Base-by-base conservation (phyloP, 2,113 vertebrate species). In the Sisor rabdophorus region DNA sequence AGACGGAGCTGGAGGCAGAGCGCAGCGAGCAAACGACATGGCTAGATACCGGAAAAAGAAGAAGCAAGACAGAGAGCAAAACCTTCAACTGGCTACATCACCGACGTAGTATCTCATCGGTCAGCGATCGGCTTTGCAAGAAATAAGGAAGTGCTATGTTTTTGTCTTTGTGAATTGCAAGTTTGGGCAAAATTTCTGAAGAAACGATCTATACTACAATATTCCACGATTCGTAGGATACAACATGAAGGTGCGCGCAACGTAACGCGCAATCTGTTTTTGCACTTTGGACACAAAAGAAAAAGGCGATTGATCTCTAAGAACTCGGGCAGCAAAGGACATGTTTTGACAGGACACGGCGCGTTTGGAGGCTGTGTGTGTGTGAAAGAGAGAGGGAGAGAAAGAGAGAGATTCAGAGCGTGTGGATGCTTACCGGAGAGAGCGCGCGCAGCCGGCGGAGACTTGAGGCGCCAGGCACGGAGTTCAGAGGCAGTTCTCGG, bases 381-480 rank as follows among this genome's bases (percentile, higher is more conserved):
- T 26, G 61, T 47, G 22, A 7, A 4, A 32, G 11, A 24, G 22
- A 11, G 20, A 56, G 69, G 15, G 58, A 11, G 44, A 1, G 40
- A 30, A 7, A 28, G 44, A 17, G 2, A 28, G 36, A 16, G 28
- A 44, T 47, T 24, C 61, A 20, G 24, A 1, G 26, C 28, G 40
- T 22, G 26, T 40, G 22, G 56, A 84, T 75, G 17, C 82, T 93
- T 92, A 93, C 93, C 93, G 88, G 92, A 90, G 88, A 91, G 91
- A 85, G 92, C 89, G 85, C 91, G 90, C 81, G 90, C 89, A 87
- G 91, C 87, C 90, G 92, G 90, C 89, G 92, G 92, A 85, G 92
- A 92, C 90, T 93, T 93, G 88, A 93, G 91, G 88, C 89, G 91
- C 93, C 93, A 93, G 87, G 92, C 90, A 89, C 88, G 91, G 89